Percentiles rank a stretch among this genome's conserved stretches.
These are phyloP conservation scores for Corvus moneduloides DNA, from an alignment of 2,113 vertebrate genomes.

Conservation along the genomic window DNA sequence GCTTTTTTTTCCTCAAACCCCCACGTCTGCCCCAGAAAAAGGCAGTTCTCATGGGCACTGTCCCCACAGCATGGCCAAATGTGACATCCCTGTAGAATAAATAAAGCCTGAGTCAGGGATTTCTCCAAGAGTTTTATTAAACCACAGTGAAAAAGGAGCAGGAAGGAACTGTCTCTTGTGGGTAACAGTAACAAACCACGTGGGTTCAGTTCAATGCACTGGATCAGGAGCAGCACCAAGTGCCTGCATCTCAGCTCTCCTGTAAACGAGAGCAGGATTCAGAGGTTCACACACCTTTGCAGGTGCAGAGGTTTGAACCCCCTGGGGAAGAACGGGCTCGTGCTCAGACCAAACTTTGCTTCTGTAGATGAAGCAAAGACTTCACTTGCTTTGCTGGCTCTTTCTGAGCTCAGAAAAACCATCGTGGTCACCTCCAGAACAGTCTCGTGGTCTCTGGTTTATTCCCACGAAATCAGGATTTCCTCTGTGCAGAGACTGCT, in stretches of 20 bases:
- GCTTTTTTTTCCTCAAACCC: fast-evolving
- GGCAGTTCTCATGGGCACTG: not conserved
- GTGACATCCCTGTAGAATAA: not conserved
- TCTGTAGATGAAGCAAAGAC: not conserved
- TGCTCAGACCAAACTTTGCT: not conserved
- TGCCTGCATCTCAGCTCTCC: not conserved
- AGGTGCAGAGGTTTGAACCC: not conserved
- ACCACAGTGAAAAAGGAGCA: not conserved
- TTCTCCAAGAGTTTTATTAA: constrained; percentile 40
- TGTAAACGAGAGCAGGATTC: not conserved
- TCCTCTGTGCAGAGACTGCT: fast-evolving
- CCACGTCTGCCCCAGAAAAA: fast-evolving
- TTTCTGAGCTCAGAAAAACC: not conserved
- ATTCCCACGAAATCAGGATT: not conserved
- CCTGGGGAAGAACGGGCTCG: fast-evolving
- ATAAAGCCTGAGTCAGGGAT: not conserved
- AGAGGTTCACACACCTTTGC: not conserved
- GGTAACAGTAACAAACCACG: not conserved
- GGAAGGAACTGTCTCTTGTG: not conserved
- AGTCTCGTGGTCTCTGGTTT: not conserved
- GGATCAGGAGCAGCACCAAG: not conserved
- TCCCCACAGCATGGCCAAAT: not conserved
- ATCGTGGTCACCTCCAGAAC: not conserved
- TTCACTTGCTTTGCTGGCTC: fast-evolving
- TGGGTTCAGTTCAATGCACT: not conserved